A percentile compares a stretch with the other conserved stretches of the same genome.
Evolutionary conservation across 2,797 vertebrate species (phyloP).

Genomic region (Bovichtus diacanthus): DNA sequence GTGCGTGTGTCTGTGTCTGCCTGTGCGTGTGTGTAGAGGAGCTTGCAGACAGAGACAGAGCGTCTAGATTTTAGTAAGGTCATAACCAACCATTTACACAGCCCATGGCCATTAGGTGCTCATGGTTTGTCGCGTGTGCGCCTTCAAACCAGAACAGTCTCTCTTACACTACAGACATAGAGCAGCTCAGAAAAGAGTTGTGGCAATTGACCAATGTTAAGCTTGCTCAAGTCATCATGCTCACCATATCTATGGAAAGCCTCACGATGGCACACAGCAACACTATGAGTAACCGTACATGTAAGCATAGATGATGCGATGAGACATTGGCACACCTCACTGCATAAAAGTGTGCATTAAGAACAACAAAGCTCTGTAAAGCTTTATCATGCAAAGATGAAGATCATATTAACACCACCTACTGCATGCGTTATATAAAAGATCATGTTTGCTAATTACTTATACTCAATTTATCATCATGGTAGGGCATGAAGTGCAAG

Average conservation of each 20-base stretch:
- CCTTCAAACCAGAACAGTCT: conserved; percentile 30
- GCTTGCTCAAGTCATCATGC: background rate
- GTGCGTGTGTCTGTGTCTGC: conserved; percentile 13
- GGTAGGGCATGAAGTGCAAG: background rate
- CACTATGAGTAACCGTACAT: background rate
- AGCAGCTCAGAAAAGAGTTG: background rate
- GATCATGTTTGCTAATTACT: conserved; percentile 19
- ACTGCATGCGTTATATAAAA: background rate
- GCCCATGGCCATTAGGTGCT: conserved; percentile 48
- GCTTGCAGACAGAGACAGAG: conserved; percentile 52
- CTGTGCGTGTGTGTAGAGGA: background rate
- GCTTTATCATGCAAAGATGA: conserved; percentile 9
- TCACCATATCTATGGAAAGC: background rate
- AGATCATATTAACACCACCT: conserved; percentile 8
- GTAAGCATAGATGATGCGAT: conserved; percentile 11
- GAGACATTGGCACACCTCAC: background rate
- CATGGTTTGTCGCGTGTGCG: conserved; percentile 14
- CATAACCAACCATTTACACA: conserved; percentile 62
- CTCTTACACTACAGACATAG: background rate
- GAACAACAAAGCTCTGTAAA: background rate
- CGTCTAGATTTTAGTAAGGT: conserved; percentile 56
- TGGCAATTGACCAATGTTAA: no score
- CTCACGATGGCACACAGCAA: conserved; percentile 1
- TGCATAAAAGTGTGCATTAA: conserved; percentile 9
- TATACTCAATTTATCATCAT: conserved; percentile 1